Conservation (phyloP, 2,888 invertebrate genomes). For the Achlya flavicornis region DNA sequence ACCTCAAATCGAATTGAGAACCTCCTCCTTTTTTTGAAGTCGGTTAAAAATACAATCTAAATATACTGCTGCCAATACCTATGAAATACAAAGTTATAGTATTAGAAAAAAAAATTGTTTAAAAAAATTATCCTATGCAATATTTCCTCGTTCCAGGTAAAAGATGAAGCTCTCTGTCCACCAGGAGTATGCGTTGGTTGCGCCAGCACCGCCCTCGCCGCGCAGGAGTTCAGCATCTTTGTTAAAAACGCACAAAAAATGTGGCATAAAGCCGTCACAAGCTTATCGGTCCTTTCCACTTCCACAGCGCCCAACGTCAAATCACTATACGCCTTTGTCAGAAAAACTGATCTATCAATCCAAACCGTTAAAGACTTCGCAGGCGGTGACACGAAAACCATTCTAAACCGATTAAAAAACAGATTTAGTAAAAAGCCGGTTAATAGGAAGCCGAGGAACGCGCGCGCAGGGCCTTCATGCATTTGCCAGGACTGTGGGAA, state of each 20-base stretch:
- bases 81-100: no score
- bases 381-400: constrained; percentile 47
- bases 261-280: constrained; percentile 58
- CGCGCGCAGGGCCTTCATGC: constrained; percentile 55
- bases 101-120: no score
- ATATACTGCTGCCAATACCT: no score
- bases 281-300: constrained; percentile 41
- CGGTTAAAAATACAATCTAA: no score
- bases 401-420: constrained; percentile 52
- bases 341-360: constrained; percentile 50
- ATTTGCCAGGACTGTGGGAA: constrained; percentile 68
- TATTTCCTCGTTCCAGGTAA: constrained; percentile 57
- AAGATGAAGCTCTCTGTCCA: constrained; percentile 59
- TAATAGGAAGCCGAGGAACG: constrained; percentile 41
- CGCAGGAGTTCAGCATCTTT: constrained; percentile 62
- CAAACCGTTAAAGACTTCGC: constrained; percentile 56
- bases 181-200: constrained; percentile 62
- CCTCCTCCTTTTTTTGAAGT: no score
- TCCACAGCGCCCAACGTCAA: constrained; percentile 35
- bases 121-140: constrained; percentile 9
- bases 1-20: no score
- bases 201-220: constrained; percentile 58
- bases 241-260: constrained; percentile 55
- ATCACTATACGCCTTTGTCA: constrained; percentile 61
- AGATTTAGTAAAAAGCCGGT: constrained; percentile 38